Conservation (phyloP, 2,888 invertebrate species). For the Habrosyne pyritoides region DNA sequence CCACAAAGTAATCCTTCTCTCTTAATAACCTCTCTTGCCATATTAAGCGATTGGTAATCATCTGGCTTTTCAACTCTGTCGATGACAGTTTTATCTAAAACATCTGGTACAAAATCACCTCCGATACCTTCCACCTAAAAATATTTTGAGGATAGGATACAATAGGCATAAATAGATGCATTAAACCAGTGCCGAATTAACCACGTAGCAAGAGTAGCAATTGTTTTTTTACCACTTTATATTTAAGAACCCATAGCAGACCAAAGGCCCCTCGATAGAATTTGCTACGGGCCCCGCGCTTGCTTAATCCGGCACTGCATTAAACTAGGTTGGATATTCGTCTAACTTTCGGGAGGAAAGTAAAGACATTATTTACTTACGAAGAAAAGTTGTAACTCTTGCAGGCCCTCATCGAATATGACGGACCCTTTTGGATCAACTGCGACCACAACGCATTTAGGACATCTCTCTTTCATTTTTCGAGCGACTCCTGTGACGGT, state of each 20-base stretch:
- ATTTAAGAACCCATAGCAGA: too few relatives aligned
- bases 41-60: constrained; percentile 90
- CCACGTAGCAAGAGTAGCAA: too few relatives aligned
- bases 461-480: constrained; percentile 91
- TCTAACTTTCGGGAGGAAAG: neutral
- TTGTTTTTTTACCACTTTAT: too few relatives aligned
- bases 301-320: too few relatives aligned
- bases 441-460: constrained; percentile 89
- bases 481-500: constrained; percentile 95
- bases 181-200: too few relatives aligned
- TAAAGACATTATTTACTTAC: constrained; percentile 29
- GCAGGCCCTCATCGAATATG: constrained; percentile 86
- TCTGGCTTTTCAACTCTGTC: constrained; percentile 92
- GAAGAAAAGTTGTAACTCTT: constrained; percentile 33
- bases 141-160: too few relatives aligned
- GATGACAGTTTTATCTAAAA: constrained; percentile 88
- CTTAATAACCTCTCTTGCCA: constrained; percentile 92
- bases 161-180: too few relatives aligned
- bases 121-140: constrained; percentile 89
- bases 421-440: constrained; percentile 91
- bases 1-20: constrained; percentile 96
- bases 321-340: neutral
- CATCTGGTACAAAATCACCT: constrained; percentile 97
- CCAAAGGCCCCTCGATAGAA: too few relatives aligned
- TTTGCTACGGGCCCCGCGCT: too few relatives aligned